Evolutionary conservation across 2,888 invertebrate genomes (phyloP), one percentile per base, ranked within the genome.

Genomic region (Matsumyia berberina): DNA sequence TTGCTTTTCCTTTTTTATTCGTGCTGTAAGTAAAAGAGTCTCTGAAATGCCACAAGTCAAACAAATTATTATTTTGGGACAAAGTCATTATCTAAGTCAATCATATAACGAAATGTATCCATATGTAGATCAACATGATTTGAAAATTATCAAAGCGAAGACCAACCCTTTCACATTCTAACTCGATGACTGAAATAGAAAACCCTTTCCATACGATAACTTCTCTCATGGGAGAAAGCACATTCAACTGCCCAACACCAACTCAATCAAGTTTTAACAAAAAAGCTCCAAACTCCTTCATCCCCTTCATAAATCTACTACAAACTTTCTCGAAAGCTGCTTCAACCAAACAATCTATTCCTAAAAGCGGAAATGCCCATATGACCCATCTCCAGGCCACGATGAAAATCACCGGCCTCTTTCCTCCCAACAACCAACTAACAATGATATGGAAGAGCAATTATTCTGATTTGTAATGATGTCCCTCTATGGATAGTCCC

Each of bases 401-500:
- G 11, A 66, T 11, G 12, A 66, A 29, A 15, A 35, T 35, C 49
- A 19, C 64, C 24, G 17, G 19, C 31, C 53, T 35, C 12, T 46
- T 39, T 46, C 53, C 15, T 39, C 9, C 29, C 29, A 24, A 29
- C 29, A 24, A 29, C 51, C 37, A 24, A 15, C 31, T 33, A 57
- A 49, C 67, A 67, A 51, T 70, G 69, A 69, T 70, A 69, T 51
- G 55, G 60, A 72, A 37, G 46, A 76, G 31, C 60, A 64, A 80
- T 80, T 80, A 85, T 85, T 55, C 60, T 80, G 85, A 85, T 85
- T 85, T 85, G 64, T 49, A 60, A 31, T 74, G 64, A 62, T 64
- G 64, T 57, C 11, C 49, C 73, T 51, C 49, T 66, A 39, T 69
- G 62, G 17, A 53, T 37, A 67, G 12, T 70, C 85, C 69, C 85